Conservation (phyloP, 2,888 invertebrate species). For the Drosophila falleni region DNA sequence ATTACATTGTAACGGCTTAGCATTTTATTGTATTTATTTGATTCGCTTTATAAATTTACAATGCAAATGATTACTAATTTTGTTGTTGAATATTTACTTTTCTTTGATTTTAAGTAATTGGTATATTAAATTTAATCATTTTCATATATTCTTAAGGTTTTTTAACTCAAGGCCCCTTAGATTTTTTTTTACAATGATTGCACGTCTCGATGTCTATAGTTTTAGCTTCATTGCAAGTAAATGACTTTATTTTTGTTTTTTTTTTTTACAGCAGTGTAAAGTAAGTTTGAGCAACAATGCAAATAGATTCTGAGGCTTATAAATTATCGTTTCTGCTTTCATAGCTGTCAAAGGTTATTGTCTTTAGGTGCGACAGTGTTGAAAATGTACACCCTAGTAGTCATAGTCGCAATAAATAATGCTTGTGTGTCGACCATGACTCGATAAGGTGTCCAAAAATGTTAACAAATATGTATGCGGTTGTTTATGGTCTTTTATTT, state of each 20-base stretch:
- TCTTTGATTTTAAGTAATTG: not conserved
- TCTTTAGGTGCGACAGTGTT: conserved; percentile 51
- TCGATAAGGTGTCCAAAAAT: conserved; percentile 59
- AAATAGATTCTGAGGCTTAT: conserved; percentile 26
- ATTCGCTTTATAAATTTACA: not conserved
- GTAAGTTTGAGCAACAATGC: conserved; percentile 8
- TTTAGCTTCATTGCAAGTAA: not conserved
- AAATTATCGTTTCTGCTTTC: conserved; percentile 48
- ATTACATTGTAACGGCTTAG: not conserved
- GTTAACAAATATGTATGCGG: conserved; percentile 50
- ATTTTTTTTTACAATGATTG: no score
- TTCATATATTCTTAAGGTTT: no score
- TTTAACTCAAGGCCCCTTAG: no score
- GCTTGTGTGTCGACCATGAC: conserved; percentile 40
- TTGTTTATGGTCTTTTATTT: conserved; percentile 48
- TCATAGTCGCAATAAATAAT: conserved; percentile 58
- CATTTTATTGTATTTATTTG: not conserved
- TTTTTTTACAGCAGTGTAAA: not conserved
- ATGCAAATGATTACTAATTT: not conserved
- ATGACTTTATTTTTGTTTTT: not conserved
- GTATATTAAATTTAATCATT: no score
- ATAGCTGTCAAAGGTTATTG: conserved; percentile 57
- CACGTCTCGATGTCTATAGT: not conserved
- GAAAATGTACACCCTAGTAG: conserved; percentile 41
- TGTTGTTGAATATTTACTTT: not conserved